phyloP scores from a whole-genome alignment of 2,888 invertebrate species.

The Sclerodermus sp. region DNA sequence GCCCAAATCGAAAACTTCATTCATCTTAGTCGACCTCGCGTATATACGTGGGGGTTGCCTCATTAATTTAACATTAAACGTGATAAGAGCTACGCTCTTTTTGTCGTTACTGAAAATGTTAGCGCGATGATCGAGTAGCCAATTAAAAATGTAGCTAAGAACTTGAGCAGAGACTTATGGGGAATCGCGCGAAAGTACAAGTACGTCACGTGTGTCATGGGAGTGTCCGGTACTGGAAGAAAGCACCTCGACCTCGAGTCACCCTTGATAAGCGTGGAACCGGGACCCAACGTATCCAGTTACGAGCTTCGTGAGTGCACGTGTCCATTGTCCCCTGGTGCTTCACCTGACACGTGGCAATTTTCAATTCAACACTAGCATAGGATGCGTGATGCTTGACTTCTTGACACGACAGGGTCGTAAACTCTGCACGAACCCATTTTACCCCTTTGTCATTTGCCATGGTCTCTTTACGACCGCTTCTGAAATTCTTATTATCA shows the following conservation, averaged over 20 bases:
- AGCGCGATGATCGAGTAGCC: no score
- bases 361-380: conserved; percentile 35
- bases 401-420: conserved; percentile 28
- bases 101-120: no score
- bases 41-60: conserved; percentile 1
- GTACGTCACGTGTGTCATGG: not conserved
- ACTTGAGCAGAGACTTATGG: no score
- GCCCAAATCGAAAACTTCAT: no score
- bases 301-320: conserved; percentile 32
- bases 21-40: conserved; percentile 15
- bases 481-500: not conserved
- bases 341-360: conserved; percentile 54
- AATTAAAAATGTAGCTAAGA: no score
- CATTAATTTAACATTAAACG: conserved; percentile 12
- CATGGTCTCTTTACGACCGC: not conserved
- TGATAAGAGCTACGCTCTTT: no score
- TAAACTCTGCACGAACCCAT: not conserved
- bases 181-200: no score
- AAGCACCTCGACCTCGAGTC: conserved; percentile 13
- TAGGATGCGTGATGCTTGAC: conserved; percentile 35
- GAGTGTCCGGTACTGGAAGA: no score
- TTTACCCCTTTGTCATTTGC: not conserved
- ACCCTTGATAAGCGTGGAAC: conserved; percentile 20
- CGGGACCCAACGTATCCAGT: conserved; percentile 23
- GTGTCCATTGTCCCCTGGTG: conserved; percentile 39